Conservation (phyloP, 2,113 vertebrate genomes). For the Notarius quadriscutis region DNA sequence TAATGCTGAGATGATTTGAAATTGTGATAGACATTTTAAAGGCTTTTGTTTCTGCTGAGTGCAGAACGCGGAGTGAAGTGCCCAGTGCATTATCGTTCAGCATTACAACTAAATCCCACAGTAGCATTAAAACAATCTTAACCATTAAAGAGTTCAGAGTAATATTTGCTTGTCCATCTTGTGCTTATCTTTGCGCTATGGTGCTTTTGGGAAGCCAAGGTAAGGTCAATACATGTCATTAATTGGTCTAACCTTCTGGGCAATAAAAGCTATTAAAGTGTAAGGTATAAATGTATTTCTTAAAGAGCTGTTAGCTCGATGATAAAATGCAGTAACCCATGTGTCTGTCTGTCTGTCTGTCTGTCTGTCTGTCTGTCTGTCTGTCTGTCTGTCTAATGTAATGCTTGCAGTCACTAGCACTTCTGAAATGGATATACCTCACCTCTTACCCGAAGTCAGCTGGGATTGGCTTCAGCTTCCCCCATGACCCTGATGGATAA, state of each 20-base stretch:
- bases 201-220: conserved; percentile 34
- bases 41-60: conserved; percentile 13
- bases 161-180: conserved; percentile 36
- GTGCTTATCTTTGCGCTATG: neutral
- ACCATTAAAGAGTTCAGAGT: conserved; percentile 23
- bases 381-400: neutral
- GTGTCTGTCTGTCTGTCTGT: neutral
- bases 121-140: conserved; percentile 19
- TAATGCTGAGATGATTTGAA: conserved; percentile 16
- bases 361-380: neutral
- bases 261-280: conserved; percentile 26
- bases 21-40: conserved; percentile 26
- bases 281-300: conserved; percentile 21
- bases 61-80: neutral
- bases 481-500: too few species aligned
- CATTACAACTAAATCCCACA: conserved; percentile 12
- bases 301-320: neutral
- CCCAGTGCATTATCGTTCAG: conserved; percentile 29
- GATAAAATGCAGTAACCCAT: neutral
- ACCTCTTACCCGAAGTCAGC: too few species aligned
- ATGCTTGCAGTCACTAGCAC: neutral
- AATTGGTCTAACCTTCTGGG: conserved; percentile 26
- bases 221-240: conserved; percentile 35
- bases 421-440: neutral
- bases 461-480: too few species aligned